Evolutionary conservation across 2,113 vertebrate species (phyloP).

Genomic region (Casuarius casuarius): DNA sequence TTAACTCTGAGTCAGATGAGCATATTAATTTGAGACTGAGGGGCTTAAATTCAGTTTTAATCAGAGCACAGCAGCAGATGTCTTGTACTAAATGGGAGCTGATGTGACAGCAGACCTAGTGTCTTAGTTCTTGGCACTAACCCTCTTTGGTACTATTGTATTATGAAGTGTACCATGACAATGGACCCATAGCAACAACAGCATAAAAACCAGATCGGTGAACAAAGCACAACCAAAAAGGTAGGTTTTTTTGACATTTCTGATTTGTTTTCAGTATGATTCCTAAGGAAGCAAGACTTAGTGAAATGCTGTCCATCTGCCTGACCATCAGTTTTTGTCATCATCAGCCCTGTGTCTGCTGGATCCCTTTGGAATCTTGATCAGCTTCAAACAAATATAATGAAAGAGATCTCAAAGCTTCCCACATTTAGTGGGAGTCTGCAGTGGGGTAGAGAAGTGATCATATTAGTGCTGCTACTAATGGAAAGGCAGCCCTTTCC

Average conservation of each 20-base stretch:
- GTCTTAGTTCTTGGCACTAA: not conserved
- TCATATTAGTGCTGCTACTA: not conserved
- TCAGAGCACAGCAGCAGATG: not conserved
- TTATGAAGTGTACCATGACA: not conserved
- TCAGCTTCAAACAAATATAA: not conserved
- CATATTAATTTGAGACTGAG: slow-evolving; percentile 2
- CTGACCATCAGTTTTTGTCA: not conserved
- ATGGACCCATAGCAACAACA: not conserved
- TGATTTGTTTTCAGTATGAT: slow-evolving; percentile 5
- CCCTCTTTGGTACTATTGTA: not conserved
- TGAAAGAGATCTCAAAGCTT: not conserved
- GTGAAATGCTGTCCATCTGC: not conserved
- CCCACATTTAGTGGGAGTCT: not conserved
- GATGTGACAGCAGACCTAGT: not conserved
- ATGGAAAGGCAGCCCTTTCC: not conserved
- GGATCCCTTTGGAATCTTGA: not conserved
- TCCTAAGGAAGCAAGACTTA: slow-evolving; percentile 13
- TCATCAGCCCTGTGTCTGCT: not conserved
- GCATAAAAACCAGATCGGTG: not conserved
- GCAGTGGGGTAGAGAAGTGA: not conserved
- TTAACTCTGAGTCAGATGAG: not conserved
- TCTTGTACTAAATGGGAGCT: not conserved
- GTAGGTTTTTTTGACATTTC: not conserved
- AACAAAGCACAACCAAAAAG: not conserved
- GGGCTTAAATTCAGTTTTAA: slow-evolving; percentile 5